phyloP scores from a whole-genome alignment of 2,113 vertebrate species.

The Clarias gariepinus region DNA sequence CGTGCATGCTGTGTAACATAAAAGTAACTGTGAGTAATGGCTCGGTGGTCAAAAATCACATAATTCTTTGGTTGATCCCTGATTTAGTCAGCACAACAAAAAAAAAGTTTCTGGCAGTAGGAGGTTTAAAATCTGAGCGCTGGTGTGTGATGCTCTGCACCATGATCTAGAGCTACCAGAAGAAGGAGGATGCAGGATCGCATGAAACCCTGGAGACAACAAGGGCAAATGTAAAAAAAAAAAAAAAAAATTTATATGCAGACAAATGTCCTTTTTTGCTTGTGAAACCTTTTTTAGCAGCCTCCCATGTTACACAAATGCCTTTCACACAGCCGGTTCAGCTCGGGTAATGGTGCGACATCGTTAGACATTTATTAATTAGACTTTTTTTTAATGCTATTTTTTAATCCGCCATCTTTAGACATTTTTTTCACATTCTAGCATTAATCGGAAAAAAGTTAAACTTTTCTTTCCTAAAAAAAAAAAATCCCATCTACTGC shows the following conservation, averaged over 20 bases:
- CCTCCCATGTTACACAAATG: not conserved
- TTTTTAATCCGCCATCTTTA: no score
- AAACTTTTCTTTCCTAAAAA: no score
- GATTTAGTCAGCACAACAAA: not conserved
- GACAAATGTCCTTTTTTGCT: not conserved
- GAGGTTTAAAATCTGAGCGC: not conserved
- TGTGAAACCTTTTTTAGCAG: not conserved
- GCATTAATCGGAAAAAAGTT: no score
- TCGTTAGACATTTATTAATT: no score
- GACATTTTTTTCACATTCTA: no score
- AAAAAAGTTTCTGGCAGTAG: not conserved
- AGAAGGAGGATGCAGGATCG: not conserved
- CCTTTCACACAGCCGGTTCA: no score
- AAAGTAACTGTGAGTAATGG: not conserved
- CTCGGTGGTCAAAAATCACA: not conserved
- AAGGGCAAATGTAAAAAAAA: not conserved
- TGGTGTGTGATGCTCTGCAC: not conserved
- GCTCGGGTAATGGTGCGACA: no score
- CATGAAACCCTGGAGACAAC: not conserved
- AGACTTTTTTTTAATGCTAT: no score
- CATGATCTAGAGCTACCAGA: not conserved
- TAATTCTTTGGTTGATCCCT: not conserved
- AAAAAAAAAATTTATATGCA: not conserved
- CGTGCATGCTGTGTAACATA: not conserved
- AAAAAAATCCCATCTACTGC: no score